Conservation (phyloP, 2,797 vertebrate genomes). For the Pteropus rufus region DNA sequence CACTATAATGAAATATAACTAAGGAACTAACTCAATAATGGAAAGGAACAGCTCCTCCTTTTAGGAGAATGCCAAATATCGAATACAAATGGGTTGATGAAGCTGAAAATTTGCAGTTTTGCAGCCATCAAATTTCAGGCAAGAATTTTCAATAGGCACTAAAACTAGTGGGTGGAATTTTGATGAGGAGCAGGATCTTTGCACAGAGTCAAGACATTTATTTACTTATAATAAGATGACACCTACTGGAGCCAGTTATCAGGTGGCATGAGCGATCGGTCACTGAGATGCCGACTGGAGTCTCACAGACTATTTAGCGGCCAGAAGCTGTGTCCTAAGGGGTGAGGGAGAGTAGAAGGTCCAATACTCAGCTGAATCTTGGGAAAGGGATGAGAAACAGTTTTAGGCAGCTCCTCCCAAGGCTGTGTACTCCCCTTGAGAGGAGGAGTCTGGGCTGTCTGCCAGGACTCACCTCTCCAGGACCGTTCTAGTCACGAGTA, state of each 20-base stretch:
- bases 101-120: background rate
- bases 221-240: background rate
- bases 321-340: background rate
- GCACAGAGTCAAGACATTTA: background rate
- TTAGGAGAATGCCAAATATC: background rate
- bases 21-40: background rate
- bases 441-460: background rate
- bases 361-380: background rate
- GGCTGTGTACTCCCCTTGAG: background rate
- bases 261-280: background rate
- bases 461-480: background rate
- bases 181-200: background rate
- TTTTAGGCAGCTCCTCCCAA: no score
- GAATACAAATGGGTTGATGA: background rate
- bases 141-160: background rate
- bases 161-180: background rate
- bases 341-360: no score
- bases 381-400: background rate
- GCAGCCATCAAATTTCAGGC: background rate
- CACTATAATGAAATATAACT: background rate
- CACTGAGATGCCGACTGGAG: background rate
- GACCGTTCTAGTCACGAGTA: background rate
- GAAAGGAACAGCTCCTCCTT: background rate
- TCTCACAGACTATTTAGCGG: background rate
- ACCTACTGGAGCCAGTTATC: background rate